phyloP scores from a whole-genome alignment of 2,113 vertebrate species.

The Fulmarus glacialis region DNA sequence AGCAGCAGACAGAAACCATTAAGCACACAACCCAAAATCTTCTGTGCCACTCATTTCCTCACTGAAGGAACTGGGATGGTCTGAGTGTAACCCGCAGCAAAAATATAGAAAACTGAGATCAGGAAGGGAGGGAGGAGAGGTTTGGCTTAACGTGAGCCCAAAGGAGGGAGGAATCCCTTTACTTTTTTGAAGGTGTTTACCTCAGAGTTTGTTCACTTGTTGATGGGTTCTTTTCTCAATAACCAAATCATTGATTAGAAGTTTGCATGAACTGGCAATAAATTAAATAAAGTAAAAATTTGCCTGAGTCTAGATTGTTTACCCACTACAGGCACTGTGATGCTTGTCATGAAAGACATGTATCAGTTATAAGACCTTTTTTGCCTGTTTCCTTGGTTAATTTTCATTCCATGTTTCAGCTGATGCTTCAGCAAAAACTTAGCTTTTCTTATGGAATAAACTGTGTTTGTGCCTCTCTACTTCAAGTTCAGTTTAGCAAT shows the following conservation, averaged over 20 bases:
- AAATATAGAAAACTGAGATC: background rate
- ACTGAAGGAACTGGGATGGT: background rate
- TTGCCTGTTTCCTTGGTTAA: background rate
- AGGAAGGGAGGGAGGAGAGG: background rate
- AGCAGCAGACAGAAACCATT: background rate
- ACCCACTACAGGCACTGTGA: background rate
- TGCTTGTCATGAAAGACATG: background rate
- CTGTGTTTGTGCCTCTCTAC: background rate
- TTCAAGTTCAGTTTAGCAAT: background rate
- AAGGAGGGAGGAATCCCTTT: background rate
- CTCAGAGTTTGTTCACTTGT: background rate
- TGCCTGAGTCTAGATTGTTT: background rate
- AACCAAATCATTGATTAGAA: background rate
- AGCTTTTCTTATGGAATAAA: background rate
- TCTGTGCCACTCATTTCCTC: background rate
- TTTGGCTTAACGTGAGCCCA: background rate
- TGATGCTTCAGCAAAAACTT: background rate
- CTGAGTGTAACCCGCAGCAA: background rate
- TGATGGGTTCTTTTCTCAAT: background rate
- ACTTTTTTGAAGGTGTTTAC: background rate
- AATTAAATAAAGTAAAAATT: background rate
- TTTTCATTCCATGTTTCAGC: background rate
- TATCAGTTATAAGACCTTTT: background rate
- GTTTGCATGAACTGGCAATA: background rate
- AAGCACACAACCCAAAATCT: background rate